phyloP scores from a whole-genome alignment of 1,140 invertebrate species.

The Thalassaphorura encarpata region DNA sequence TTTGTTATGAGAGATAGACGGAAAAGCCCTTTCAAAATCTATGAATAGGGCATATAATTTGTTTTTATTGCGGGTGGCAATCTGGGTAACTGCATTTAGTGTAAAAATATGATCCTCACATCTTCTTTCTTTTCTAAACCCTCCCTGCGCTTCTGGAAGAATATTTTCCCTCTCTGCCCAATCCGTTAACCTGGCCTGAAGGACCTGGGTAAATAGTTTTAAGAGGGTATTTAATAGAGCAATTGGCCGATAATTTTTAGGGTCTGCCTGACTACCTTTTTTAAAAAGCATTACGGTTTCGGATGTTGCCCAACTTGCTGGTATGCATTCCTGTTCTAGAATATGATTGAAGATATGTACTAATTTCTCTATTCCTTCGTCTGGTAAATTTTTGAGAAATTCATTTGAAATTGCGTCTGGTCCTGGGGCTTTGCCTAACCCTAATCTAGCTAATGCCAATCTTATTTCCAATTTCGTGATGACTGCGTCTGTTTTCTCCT shows the following conservation, averaged over 20 bases:
- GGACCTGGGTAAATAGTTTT: conserved; percentile 31
- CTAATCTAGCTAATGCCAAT: too few relatives aligned
- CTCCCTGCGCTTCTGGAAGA: conserved; percentile 28
- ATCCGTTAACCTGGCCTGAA: conserved; percentile 21
- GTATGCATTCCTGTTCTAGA: background rate
- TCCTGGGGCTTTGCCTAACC: too few relatives aligned
- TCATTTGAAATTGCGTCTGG: too few relatives aligned
- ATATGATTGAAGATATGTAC: too few relatives aligned
- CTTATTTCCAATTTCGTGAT: too few relatives aligned
- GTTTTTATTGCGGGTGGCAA: background rate
- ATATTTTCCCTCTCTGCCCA: conserved; percentile 27
- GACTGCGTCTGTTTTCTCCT: too few relatives aligned
- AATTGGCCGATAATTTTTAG: conserved; percentile 33
- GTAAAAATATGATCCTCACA: conserved; percentile 32
- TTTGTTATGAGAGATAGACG: conserved; percentile 26
- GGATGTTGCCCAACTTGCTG: conserved; percentile 2
- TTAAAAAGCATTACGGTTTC: conserved; percentile 20
- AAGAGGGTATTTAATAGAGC: conserved; percentile 24
- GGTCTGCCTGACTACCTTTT: conserved; percentile 26
- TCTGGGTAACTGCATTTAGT: background rate
- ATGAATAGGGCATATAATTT: conserved; percentile 30
- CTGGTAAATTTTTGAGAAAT: too few relatives aligned
- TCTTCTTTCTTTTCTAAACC: conserved; percentile 28
- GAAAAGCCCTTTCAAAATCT: conserved; percentile 32
- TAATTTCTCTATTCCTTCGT: too few relatives aligned